Evolutionary conservation across 2,888 invertebrate genomes (phyloP), one percentile per base, ranked within the genome.

Genomic region (Eudemis profundana): DNA sequence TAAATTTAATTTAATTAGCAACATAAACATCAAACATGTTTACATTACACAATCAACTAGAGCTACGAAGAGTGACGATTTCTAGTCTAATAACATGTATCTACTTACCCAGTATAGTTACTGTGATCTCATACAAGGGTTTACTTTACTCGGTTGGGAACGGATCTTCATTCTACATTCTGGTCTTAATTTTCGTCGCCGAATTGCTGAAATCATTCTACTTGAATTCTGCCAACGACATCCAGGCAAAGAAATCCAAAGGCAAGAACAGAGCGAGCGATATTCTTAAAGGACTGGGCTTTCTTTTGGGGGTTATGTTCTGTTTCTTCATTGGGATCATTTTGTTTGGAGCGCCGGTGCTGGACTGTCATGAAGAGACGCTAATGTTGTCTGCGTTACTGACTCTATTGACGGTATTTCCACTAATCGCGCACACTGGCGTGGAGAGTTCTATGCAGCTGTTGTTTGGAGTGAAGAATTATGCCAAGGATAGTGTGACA

Each of bases 291-390:
- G 90, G 92, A 62, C 67, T 86, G 0, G 70, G 93, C 4, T 86
- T 93, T 49, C 76, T 93, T 1, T 69, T 93, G 0, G 79, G 91
- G 27, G 87, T 93, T 23, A 86, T 91, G 42, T 80, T 89, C 40
- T 76, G 93, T 61, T 95, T 93, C 77, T 95, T 95, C 72, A 69
- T 93, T 3, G 85, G 93, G 4, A 93, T 95, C 15, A 93, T 96
- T 53, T 74, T 96, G 53, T 95, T 95, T 72, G 96, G 96, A 38
- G 96, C 95, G 0, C 95, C 95, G 3, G 80, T 95, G 4, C 79
- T 94, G 46, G 93, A 93, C 7, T 90, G 93, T 65, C 93, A 94
- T 40, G 94, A 95, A 76, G 94, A 95, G 82, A 96, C 96, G 0
- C 86, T 94, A 21, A 94, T 95, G 93, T 89, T 96, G 66, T 93